Conservation (phyloP, 2,797 vertebrate species). For the Linurgus olivaceus region DNA sequence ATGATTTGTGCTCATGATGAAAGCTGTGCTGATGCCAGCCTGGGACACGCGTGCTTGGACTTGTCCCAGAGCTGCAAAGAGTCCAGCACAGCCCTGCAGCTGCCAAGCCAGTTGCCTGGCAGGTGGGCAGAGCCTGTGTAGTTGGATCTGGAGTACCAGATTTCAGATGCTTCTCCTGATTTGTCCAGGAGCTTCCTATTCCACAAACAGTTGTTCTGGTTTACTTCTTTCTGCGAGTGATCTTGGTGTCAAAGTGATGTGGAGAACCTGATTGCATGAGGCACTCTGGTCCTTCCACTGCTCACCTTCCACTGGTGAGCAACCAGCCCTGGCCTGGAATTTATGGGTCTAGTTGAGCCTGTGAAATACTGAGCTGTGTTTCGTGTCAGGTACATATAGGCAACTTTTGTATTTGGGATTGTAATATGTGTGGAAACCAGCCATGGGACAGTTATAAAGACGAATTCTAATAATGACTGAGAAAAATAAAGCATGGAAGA, state of each 20-base stretch:
- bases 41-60: neutral
- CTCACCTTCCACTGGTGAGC: neutral
- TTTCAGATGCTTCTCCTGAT: neutral
- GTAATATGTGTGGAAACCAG: no score
- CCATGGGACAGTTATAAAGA: no score
- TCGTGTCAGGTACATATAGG: no score
- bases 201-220: neutral
- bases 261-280: accelerated
- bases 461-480: no score
- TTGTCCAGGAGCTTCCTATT: neutral
- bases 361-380: no score
- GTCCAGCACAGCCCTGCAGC: neutral
- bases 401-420: no score
- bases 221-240: neutral
- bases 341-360: neutral
- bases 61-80: neutral
- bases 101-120: neutral
- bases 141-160: neutral
- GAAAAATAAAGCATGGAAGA: no score
- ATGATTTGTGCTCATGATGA: slow-evolving; percentile 19
- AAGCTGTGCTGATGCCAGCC: neutral
- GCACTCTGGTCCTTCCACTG: neutral
- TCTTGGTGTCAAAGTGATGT: neutral
- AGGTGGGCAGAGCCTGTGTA: neutral
- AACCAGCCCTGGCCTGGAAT: neutral